Conservation (phyloP, 2,113 vertebrate genomes). For the Cyphomyrus discorhynchus region DNA sequence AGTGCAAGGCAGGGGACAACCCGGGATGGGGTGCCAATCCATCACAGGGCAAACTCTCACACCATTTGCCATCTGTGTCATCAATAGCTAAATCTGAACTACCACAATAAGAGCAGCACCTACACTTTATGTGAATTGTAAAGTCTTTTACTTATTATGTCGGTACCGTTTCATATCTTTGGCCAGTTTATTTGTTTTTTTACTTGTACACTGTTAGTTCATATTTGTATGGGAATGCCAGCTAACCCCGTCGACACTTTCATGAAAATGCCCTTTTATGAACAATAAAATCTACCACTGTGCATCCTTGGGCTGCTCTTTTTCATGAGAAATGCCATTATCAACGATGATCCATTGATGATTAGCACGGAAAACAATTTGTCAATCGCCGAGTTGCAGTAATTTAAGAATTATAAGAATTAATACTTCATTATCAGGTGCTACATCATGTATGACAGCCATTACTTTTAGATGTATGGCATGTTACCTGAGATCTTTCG, state of each 20-base stretch:
- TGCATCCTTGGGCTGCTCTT: neutral
- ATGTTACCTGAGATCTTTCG: neutral
- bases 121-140: neutral
- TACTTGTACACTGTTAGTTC: neutral
- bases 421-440: neutral
- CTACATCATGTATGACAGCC: neutral
- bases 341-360: neutral
- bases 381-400: neutral
- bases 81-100: neutral
- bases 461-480: conserved; percentile 2
- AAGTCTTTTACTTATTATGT: neutral
- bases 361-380: neutral
- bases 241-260: neutral
- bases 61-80: neutral
- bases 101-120: neutral
- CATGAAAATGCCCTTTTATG: neutral
- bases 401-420: neutral
- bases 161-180: neutral
- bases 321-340: neutral
- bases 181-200: neutral
- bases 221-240: neutral
- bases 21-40: too few species aligned
- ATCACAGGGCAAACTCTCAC: too few species aligned
- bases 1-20: too few species aligned
- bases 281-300: neutral